Evolutionary conservation across 2,113 vertebrate genomes (phyloP), one percentile per base, ranked within the genome.

Genomic region (Oreotragus oreotragus): DNA sequence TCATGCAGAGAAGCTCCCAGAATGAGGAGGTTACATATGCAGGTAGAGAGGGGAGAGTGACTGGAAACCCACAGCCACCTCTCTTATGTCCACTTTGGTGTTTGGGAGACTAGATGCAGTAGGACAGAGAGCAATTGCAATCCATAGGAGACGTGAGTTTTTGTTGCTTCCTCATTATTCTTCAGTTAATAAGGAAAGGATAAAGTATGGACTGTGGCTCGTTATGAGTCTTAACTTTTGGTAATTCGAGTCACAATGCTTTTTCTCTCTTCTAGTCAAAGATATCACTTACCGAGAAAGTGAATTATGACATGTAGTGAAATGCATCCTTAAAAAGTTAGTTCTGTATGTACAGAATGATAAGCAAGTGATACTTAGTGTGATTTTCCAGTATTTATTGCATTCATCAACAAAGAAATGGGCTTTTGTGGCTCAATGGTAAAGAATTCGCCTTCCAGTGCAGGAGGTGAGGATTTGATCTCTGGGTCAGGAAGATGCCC

Each of bases 111-210:
- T 3, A 47, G 33, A 25, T 1, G 2, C 33, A 25, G 58, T 25
- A 55, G 33, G 43, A 28, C 33, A 80, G 21, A 23, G 53, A 39
- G 45, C 45, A 21, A 0, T 0, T 33, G 7, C 19, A 5, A 0
- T 8, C 2, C 49, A 2, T 17, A 0, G n/a, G 66, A 55, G 80
- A 14, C 9, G 36, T 7, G 25, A 3, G 1, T 7, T 64, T 49
- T 27, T 17, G 17, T 10, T 51, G 45, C 51, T 33, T 53, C 49
- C 4, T 85, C 3, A 0, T 60, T 49, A 49, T 60, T 36, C 43
- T 47, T 21, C 36, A 39, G 53, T 51, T 36, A 30, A 2, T n/a
- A 7, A 58, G 73, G 77, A 62, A 86, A 36, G 57, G 36, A 28
- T 23, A 28, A 79, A 60, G 13, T 6, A 33, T 25, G 53, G 11